Percentiles rank a stretch among this genome's conserved stretches.
Evolutionary conservation across 1,140 invertebrate species (phyloP).

Genomic region (Holcopasites calliopsidis): DNA sequence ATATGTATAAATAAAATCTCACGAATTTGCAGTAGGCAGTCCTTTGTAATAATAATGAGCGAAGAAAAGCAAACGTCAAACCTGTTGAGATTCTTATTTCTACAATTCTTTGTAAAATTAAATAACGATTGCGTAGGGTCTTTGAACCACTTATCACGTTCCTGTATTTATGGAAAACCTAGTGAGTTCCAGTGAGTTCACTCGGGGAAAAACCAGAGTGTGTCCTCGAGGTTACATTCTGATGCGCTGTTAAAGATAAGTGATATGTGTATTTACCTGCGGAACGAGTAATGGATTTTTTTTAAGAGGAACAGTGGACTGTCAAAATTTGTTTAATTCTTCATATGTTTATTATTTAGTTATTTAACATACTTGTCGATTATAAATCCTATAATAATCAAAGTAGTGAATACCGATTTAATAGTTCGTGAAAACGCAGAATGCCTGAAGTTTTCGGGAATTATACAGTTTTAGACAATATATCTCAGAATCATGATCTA

Average conservation of each 20-base stretch:
- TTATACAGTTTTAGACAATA: neutral
- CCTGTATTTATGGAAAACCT: slow-evolving; percentile 7
- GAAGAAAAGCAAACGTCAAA: neutral
- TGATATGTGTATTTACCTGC: slow-evolving; percentile 9
- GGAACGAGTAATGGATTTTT: slow-evolving; percentile 10
- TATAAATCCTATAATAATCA: neutral
- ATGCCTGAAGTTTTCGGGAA: slow-evolving; percentile 62
- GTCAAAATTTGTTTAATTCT: neutral
- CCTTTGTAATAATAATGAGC: too few relatives aligned
- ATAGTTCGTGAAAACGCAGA: neutral
- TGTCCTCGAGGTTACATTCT: slow-evolving; percentile 56
- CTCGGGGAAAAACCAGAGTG: slow-evolving; percentile 63
- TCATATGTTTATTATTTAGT: neutral
- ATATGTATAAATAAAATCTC: too few relatives aligned
- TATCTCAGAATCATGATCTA: neutral
- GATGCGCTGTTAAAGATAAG: slow-evolving; percentile 19
- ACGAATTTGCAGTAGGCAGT: too few relatives aligned
- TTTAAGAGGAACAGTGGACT: neutral
- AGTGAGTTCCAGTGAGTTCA: neutral
- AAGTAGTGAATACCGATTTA: neutral
- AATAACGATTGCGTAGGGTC: neutral
- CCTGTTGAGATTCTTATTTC: neutral
- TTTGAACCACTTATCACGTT: neutral
- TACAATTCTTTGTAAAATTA: neutral
- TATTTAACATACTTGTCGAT: neutral